Base-by-base conservation (phyloP, 2,113 vertebrate species). In the Phyllostomus discolor region DNA sequence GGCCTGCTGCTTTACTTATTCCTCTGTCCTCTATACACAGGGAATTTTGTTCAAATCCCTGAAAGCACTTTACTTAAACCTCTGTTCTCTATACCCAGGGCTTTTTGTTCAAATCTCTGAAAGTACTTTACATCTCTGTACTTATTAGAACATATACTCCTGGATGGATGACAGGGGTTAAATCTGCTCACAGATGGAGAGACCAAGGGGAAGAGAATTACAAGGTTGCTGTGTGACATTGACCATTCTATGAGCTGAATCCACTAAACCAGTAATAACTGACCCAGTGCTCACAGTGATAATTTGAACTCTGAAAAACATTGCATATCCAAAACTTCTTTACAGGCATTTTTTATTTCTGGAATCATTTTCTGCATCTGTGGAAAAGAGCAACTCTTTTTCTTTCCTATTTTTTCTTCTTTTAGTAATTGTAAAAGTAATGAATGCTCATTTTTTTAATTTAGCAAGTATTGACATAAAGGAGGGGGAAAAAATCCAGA, bases 61-160 rank as follows among this genome's bases (percentile, higher is more conserved):
- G 43, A 64, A 87, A 85, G 22, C 28, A 90, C 31, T 93, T 91
- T 82, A 50, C 64, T 62, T 94, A n/a, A 10, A 88, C 48, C 9
- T 41, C 7, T 69, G 17, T 81, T 78, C 26, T 92, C 73, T 76
- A 19, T 50, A 67, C 78, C 41, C 52, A 75, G 64, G 70, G 20
- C 33, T 66, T 96, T 88, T 88, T 62, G 46, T 35, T 41, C n/a
- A 92, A 72, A 62, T 59, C 35, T 88, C 66, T 20, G 43, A 64
- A 87, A 85, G 22, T 33, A 90, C 31, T 93, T 91, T 82, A 50
- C 64, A 79, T 91, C 62, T 93, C 90, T 82, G 86, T 89, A 78
- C 46, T 94, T 43, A 59, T 82, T 72, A 88, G 70, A 95, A 76
- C 59, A 93, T 82, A 78, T 89, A 91, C 81, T 69, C 75, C 70